These are phyloP conservation scores for Lontra canadensis DNA, from an alignment of 2,113 vertebrate genomes.

Conservation along the genomic window DNA sequence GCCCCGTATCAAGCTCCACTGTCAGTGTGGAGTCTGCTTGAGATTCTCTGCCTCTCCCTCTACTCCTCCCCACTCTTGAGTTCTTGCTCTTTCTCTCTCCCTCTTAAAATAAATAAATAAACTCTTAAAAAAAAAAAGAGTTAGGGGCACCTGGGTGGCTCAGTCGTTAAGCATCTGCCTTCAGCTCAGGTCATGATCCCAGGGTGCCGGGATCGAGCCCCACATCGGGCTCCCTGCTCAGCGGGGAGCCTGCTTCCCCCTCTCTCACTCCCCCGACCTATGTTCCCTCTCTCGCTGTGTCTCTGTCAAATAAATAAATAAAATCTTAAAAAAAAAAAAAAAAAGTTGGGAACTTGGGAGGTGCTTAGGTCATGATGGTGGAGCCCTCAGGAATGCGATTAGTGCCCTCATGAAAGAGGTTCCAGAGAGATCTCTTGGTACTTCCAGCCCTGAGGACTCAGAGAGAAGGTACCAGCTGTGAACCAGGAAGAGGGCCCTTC, in stretches of 20 bases:
- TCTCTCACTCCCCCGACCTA: no score
- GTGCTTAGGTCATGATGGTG: not conserved
- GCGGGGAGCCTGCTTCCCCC: no score
- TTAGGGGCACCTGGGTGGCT: not conserved
- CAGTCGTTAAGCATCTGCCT: no score
- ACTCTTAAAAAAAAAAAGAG: not conserved
- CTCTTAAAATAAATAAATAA: not conserved
- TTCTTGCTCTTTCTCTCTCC: not conserved
- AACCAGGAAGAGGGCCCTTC: not conserved
- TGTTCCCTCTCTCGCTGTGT: not conserved
- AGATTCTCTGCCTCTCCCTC: not conserved
- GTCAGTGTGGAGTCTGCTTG: not conserved
- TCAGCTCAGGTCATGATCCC: no score
- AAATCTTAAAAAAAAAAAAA: not conserved
- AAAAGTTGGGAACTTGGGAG: not conserved
- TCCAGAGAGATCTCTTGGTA: not conserved
- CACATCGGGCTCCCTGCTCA: no score
- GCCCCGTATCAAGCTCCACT: rapidly evolving
- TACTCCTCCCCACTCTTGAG: not conserved
- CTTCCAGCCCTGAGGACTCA: not conserved
- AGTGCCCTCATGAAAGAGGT: not conserved
- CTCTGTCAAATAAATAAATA: not conserved
- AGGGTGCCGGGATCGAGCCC: no score
- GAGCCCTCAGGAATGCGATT: not conserved
- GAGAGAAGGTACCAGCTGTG: not conserved